phyloP scores from a whole-genome alignment of 2,888 invertebrate species.

The Sarcophaga variegata region DNA sequence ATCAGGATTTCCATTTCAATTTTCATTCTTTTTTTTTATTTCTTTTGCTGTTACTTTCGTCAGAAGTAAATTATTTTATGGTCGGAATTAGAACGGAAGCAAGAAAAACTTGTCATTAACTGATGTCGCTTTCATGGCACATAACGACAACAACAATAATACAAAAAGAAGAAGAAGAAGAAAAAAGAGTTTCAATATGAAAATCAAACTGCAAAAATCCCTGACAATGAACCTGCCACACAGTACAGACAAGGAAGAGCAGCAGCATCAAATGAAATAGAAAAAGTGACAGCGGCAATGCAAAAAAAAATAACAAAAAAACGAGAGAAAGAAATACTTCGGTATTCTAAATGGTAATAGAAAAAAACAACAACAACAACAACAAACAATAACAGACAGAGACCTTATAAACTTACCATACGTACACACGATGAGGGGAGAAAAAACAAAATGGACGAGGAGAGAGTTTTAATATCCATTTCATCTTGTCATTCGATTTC shows the following conservation, averaged over 20 bases:
- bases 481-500: slow-evolving; percentile 70
- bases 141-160: neutral
- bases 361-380: neutral
- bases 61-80: slow-evolving; percentile 35
- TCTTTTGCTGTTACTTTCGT: neutral
- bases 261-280: slow-evolving; percentile 18
- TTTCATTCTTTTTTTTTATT: neutral
- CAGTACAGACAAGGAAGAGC: neutral
- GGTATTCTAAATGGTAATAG: slow-evolving; percentile 25
- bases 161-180: neutral
- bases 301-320: slow-evolving; percentile 11
- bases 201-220: slow-evolving; percentile 50
- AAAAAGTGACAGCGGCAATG: slow-evolving; percentile 29
- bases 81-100: slow-evolving; percentile 24
- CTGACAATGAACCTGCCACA: slow-evolving; percentile 60
- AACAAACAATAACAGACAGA: neutral
- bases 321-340: slow-evolving; percentile 10
- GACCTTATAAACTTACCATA: slow-evolving; percentile 3
- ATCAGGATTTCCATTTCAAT: neutral
- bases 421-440: neutral
- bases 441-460: slow-evolving; percentile 2
- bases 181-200: slow-evolving; percentile 45
- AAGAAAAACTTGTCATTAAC: slow-evolving; percentile 46
- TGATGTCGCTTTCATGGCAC: slow-evolving; percentile 51
- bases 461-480: slow-evolving; percentile 69